Evolutionary conservation across 2,113 vertebrate genomes (phyloP).

Genomic region (Pterocles burchelli): DNA sequence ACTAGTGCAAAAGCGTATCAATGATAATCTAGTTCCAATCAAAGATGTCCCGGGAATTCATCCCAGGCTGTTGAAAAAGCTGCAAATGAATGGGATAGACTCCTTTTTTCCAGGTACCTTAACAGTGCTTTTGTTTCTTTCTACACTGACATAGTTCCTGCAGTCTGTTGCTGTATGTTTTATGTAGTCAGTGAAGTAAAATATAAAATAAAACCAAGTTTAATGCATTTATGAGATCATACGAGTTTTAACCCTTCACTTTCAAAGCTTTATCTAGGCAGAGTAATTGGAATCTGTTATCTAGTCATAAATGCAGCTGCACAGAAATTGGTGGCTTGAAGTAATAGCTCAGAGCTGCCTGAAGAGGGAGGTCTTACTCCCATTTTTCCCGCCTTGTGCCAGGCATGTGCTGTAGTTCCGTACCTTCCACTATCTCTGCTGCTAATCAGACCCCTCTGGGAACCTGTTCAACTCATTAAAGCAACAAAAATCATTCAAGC

Average conservation of each 20-base stretch:
- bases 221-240: not conserved
- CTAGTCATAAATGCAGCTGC: not conserved
- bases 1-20: conserved; percentile 81
- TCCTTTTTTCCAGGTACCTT: conserved; percentile 89
- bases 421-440: not conserved
- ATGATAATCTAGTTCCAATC: conserved; percentile 78
- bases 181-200: not conserved
- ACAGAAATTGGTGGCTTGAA: not conserved
- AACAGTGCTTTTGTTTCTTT: not conserved
- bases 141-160: not conserved
- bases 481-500: not conserved
- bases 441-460: not conserved
- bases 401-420: not conserved
- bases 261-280: not conserved
- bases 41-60: conserved; percentile 79
- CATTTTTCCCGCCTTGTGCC: not conserved
- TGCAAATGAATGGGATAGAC: conserved; percentile 81
- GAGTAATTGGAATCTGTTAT: not conserved
- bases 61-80: conserved; percentile 77
- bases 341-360: not conserved
- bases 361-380: not conserved
- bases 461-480: not conserved
- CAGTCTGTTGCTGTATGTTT: not conserved
- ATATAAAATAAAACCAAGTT: not conserved
- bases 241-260: not conserved